Evolutionary conservation across 1,140 invertebrate species (phyloP), one percentile per base, ranked within the genome.

Genomic region (Lasioglossum baleicum): DNA sequence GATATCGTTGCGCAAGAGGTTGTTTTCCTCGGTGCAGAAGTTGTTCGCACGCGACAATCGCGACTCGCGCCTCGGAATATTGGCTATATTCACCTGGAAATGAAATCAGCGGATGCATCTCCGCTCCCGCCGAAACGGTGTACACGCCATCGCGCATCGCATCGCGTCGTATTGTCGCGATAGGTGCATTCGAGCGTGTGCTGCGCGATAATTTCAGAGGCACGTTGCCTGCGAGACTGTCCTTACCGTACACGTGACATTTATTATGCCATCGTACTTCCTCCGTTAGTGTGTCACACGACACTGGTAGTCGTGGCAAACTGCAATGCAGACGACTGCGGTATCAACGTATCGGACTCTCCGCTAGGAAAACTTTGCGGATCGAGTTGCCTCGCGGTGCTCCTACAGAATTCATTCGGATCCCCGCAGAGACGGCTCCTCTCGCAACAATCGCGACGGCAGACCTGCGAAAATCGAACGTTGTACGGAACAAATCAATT

Each of bases 281-380:
- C 70, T 82, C 53, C 26, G 63, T 78, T 82, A 84, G 48, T 67
- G 42, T 64, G 83, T 51, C 70, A 68, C 63, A 82, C 76, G 79
- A 44, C 60, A 60, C 44, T n/a, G 48, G n/a, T 63, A 71, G 74
- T 42, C 73, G 64, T 66, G 51, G 61, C 26, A 22, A 64, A 66
- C 74, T 85, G 79, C 69, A 83, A 78, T 83, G 80, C 82, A 83
- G 79, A 53, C 48, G 68, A 73, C 44, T 44, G 70, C 74, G 79
- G 79, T 67, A 77, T 77, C 64, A 64, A 11, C 48, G 44, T 67
- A 70, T 67, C 66, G 26, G 44, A 26, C 51, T 20, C 22, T 70
- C 11, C 15, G 60, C 51, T n/a, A 15, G 31, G 60, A 48, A 35
- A 73, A 56, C 48, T 58, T 73, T 7, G 22, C 1, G 17, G 51